Percentiles rank a stretch among this genome's conserved stretches.
Conservation (phyloP, 2,888 invertebrate species). For the Trimorus sp. region DNA sequence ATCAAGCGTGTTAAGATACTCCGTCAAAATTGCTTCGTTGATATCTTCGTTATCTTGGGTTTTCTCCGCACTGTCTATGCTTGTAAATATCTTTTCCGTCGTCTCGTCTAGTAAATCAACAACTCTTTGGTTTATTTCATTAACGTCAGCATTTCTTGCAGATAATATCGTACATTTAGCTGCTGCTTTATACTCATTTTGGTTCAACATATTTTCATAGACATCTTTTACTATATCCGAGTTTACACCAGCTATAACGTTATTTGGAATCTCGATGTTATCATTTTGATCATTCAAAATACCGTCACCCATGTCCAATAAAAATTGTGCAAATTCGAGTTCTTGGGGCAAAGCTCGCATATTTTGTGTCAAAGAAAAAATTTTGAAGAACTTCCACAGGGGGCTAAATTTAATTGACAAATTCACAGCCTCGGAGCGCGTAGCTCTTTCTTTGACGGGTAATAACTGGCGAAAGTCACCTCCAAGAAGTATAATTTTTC, state of each 20-base stretch:
- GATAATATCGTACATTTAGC: conserved; percentile 62
- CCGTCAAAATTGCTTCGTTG: too few relatives aligned
- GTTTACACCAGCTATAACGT: not conserved
- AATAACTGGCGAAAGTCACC: not conserved
- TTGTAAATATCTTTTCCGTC: conserved; percentile 29
- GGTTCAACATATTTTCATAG: not conserved
- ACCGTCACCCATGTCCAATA: conserved; percentile 54
- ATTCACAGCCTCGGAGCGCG: conserved; percentile 39
- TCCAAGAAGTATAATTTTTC: not conserved
- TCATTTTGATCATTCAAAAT: conserved; percentile 55
- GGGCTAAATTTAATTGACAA: not conserved
- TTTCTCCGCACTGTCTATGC: conserved; percentile 29
- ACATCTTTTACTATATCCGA: not conserved
- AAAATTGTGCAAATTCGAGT: conserved; percentile 61
- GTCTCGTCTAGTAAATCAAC: conserved; percentile 19
- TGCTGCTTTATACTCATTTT: not conserved
- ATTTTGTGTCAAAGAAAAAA: not conserved
- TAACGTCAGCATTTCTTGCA: conserved; percentile 66
- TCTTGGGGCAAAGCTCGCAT: conserved; percentile 58
- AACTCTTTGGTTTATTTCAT: conserved; percentile 63
- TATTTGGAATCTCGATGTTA: conserved; percentile 35
- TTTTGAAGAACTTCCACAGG: not conserved
- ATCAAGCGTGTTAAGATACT: too few relatives aligned
- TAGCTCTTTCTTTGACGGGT: conserved; percentile 40
- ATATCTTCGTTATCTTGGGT: conserved; percentile 20